These are phyloP conservation scores for Serripes groenlandicus DNA, from an alignment of 2,888 invertebrate genomes.

Conservation along the genomic window DNA sequence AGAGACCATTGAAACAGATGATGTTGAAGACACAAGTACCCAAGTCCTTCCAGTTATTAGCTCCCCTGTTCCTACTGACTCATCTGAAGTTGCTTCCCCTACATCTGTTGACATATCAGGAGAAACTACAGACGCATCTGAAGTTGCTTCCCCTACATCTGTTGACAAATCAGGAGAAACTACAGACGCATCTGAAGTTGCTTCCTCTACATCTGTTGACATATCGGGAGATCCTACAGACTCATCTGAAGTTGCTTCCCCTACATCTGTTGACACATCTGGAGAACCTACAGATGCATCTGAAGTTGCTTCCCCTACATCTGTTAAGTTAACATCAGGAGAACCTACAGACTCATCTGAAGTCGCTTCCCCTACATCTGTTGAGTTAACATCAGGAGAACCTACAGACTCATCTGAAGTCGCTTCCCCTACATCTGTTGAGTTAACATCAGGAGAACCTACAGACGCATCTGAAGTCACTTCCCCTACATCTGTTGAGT, in stretches of 20 bases:
- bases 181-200: neutral
- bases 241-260: neutral
- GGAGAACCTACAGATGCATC: neutral
- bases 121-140: neutral
- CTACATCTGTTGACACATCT: neutral
- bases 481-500: neutral
- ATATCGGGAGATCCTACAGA: neutral
- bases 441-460: neutral
- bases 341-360: neutral
- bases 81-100: neutral
- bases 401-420: slow-evolving; percentile 1
- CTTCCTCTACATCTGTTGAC: neutral
- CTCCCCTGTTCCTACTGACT: neutral
- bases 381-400: neutral
- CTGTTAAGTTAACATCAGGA: neutral
- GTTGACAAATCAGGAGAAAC: no score
- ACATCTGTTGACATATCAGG: no score
- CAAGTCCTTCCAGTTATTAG: slow-evolving; percentile 9
- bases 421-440: slow-evolving; percentile 1
- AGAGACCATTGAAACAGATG: neutral
- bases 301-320: slow-evolving; percentile 8
- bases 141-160: slow-evolving; percentile 1
- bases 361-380: slow-evolving; percentile 8
- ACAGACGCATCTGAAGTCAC: neutral
- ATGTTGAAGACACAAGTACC: neutral